Percentiles rank a stretch among this genome's conserved stretches.
Evolutionary conservation across 23 tunicate genomes (phyloP).

Genomic region (Oikopleura dioica): DNA sequence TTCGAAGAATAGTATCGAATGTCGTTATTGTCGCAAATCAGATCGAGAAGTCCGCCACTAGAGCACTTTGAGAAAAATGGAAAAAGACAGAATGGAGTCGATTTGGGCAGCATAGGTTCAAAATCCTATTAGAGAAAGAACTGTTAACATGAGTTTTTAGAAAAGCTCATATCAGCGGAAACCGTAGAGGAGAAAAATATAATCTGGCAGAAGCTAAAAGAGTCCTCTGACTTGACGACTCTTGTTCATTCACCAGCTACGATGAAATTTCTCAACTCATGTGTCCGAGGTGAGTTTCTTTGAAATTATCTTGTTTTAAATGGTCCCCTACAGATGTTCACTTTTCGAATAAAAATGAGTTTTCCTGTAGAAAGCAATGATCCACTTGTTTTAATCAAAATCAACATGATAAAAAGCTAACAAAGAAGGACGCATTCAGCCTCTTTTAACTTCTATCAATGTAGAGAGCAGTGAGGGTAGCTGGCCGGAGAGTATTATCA

Average conservation of each 20-base stretch:
- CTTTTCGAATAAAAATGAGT: neutral
- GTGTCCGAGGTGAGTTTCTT: neutral
- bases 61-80: neutral
- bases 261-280: neutral
- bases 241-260: constrained; percentile 1
- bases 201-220: neutral
- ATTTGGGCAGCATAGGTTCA: neutral
- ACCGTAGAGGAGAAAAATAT: neutral
- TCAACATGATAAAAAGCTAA: too few relatives aligned
- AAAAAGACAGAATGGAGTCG: neutral
- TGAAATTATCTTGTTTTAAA: neutral
- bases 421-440: too few relatives aligned
- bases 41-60: neutral
- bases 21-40: neutral
- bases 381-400: neutral
- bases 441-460: too few relatives aligned
- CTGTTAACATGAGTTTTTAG: too few relatives aligned
- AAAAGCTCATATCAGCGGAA: too few relatives aligned
- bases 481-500: neutral
- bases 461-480: too few relatives aligned
- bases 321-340: neutral
- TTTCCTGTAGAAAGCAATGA: neutral
- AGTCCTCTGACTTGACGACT: neutral
- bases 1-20: neutral
- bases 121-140: too few relatives aligned